These are phyloP conservation scores for Bombus sylvicola DNA, from an alignment of 1,140 invertebrate species.

Conservation along the genomic window DNA sequence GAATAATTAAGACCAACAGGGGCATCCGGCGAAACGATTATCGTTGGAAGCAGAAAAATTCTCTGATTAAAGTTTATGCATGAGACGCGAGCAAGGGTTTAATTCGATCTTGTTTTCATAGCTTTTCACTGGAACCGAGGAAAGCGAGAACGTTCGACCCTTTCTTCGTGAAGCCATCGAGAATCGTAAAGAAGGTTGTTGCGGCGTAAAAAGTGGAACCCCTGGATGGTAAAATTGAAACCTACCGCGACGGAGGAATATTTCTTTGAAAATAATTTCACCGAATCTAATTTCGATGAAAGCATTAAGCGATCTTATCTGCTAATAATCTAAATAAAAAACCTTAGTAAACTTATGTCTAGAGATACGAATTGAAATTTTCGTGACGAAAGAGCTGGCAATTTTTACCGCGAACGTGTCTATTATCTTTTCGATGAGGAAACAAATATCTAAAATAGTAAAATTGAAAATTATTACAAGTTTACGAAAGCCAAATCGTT, in stretches of 20 bases:
- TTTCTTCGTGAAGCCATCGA: not conserved
- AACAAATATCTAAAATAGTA: too few relatives aligned
- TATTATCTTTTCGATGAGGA: too few relatives aligned
- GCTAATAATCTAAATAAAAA: too few relatives aligned
- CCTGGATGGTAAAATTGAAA: not conserved
- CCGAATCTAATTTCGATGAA: not conserved
- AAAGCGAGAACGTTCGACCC: not conserved
- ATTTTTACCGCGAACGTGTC: too few relatives aligned
- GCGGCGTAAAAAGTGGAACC: not conserved
- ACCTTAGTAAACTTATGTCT: too few relatives aligned
- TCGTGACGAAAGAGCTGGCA: too few relatives aligned
- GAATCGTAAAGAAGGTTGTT: not conserved
- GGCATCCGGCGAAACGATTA: slow-evolving; percentile 34
- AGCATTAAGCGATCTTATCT: not conserved
- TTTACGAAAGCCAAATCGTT: too few relatives aligned
- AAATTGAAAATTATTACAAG: too few relatives aligned
- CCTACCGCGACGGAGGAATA: not conserved
- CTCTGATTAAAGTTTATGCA: slow-evolving; percentile 37
- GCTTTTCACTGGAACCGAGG: too few relatives aligned
- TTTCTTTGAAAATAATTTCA: not conserved
- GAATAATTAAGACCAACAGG: slow-evolving; percentile 58
- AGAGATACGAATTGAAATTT: too few relatives aligned
- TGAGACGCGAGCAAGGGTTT: not conserved
- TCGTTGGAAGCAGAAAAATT: slow-evolving; percentile 36
- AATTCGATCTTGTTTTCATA: not conserved